Conservation (phyloP, 2,888 invertebrate genomes). For the Apotomis turbidana region DNA sequence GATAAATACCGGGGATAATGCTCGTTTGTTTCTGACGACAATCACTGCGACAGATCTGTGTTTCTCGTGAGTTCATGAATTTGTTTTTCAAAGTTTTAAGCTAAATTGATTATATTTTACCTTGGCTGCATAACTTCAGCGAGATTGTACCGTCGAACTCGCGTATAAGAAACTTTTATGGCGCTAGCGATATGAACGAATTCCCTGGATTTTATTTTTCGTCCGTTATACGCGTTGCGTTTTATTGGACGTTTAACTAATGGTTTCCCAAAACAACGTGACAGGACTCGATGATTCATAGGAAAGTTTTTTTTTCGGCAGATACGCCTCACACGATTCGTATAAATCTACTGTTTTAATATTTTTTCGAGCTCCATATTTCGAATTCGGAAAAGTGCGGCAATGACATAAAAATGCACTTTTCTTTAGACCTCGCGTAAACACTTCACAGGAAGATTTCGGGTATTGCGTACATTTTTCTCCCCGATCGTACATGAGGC, state of each 20-base stretch:
- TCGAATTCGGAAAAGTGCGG: neutral
- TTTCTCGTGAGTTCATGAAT: slow-evolving; percentile 41
- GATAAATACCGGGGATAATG: slow-evolving; percentile 33
- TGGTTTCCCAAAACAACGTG: slow-evolving; percentile 68
- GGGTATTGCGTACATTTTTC: slow-evolving; percentile 69
- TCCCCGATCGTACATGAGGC: slow-evolving; percentile 72
- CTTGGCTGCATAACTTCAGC: slow-evolving; percentile 57
- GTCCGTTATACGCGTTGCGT: slow-evolving; percentile 54
- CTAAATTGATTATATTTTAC: slow-evolving; percentile 52
- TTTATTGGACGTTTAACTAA: slow-evolving; percentile 71
- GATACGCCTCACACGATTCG: slow-evolving; percentile 38
- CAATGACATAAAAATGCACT: slow-evolving; percentile 54
- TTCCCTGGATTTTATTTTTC: slow-evolving; percentile 62
- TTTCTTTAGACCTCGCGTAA: slow-evolving; percentile 55
- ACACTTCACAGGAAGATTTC: slow-evolving; percentile 63
- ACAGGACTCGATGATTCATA: slow-evolving; percentile 66
- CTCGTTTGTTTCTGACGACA: slow-evolving; percentile 37
- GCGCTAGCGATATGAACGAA: slow-evolving; percentile 57
- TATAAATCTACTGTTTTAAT: slow-evolving; percentile 39
- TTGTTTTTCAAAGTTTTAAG: slow-evolving; percentile 55
- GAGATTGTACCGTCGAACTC: slow-evolving; percentile 55
- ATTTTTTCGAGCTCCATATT: slow-evolving; percentile 37
- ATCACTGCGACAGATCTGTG: slow-evolving; percentile 27
- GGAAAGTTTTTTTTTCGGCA: slow-evolving; percentile 49
- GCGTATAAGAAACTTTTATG: slow-evolving; percentile 59